Percentiles rank a stretch among this genome's conserved stretches.
These are phyloP conservation scores for Lophotis ruficrista DNA, from an alignment of 2,113 vertebrate species.

Conservation along the genomic window DNA sequence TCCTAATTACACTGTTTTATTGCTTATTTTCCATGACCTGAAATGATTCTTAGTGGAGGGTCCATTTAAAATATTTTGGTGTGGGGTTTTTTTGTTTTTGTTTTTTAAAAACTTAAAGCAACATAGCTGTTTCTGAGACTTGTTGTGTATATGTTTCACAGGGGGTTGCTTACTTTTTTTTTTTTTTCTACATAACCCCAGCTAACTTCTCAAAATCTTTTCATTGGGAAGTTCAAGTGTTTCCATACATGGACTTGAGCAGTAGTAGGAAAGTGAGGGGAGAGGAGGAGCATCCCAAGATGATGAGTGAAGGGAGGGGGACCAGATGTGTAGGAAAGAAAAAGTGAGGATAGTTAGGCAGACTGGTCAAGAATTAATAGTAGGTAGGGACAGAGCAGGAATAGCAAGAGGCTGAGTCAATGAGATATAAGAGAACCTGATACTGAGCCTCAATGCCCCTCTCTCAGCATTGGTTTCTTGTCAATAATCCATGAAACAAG, in stretches of 20 bases:
- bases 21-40: not conserved
- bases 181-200: not conserved
- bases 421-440: not conserved
- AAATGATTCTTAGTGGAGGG: not conserved
- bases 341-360: not conserved
- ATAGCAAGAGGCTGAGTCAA: not conserved
- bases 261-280: not conserved
- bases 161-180: not conserved
- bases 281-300: not conserved
- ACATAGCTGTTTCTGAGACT: not conserved
- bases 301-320: not conserved
- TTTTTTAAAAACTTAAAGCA: not conserved
- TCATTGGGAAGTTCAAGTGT: not conserved
- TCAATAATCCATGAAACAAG: not conserved
- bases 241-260: not conserved
- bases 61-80: not conserved
- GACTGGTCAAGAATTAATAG: not conserved
- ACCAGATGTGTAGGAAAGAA: not conserved
- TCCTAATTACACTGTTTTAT: not conserved
- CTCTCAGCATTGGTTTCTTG: not conserved
- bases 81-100: no score
- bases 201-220: not conserved
- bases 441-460: not conserved
- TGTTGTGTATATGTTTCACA: not conserved
- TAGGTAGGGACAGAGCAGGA: not conserved